Evolutionary conservation across 2,797 vertebrate species (phyloP).

Genomic region (Bradypodion ventrale): DNA sequence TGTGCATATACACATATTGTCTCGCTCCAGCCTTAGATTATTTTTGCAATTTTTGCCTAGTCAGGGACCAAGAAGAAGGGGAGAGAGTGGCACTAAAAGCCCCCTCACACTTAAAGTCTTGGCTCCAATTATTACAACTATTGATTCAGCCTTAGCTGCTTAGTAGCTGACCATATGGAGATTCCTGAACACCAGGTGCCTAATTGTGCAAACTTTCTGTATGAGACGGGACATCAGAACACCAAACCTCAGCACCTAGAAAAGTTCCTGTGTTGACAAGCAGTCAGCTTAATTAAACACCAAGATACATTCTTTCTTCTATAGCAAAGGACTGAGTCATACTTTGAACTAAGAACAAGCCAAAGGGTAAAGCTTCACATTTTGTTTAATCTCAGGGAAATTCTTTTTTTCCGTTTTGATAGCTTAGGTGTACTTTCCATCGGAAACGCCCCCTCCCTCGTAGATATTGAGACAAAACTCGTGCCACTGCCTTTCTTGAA

Average conservation of each 20-base stretch:
- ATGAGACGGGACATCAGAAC: neutral
- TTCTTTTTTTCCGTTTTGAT: neutral
- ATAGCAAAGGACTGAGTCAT: conserved; percentile 39
- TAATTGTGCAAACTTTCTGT: neutral
- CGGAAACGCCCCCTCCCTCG: conserved; percentile 10
- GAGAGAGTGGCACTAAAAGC: neutral
- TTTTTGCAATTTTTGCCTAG: neutral
- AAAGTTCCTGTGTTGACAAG: neutral
- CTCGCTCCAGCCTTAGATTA: neutral
- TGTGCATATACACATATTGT: neutral
- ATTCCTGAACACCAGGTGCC: neutral
- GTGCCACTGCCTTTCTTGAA: neutral
- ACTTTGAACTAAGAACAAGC: conserved; percentile 49
- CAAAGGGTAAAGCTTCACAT: conserved; percentile 23
- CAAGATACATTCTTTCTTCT: conserved; percentile 46
- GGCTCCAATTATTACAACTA: neutral
- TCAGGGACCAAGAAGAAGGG: neutral
- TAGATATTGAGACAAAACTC: conserved; percentile 25
- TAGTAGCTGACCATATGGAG: neutral
- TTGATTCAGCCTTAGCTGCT: neutral
- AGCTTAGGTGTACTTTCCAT: neutral
- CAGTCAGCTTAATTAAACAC: conserved; percentile 31
- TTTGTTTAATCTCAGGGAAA: conserved; percentile 8
- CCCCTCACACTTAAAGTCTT: neutral
- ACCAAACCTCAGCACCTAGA: neutral